Evolutionary conservation across 2,797 vertebrate genomes (phyloP).

Genomic region (Cryptoblepharus egeriae): DNA sequence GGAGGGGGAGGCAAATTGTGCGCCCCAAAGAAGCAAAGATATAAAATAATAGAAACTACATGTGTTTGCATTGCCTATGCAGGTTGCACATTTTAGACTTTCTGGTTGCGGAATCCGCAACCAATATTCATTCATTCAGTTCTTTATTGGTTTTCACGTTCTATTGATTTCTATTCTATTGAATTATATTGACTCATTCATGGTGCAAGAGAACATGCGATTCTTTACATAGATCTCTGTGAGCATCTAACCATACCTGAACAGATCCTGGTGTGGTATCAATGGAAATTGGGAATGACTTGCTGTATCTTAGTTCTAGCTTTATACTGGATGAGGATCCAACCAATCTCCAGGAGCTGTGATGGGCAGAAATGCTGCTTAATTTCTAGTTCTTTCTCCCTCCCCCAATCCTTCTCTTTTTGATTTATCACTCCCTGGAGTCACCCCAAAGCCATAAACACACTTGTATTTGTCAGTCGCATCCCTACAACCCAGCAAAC

Average conservation of each 20-base stretch:
- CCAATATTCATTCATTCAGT: neutral
- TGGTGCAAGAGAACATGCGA: neutral
- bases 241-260: neutral
- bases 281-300: neutral
- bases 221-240: neutral
- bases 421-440: constrained; percentile 70
- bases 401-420: constrained; percentile 21
- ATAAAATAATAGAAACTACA: too few species aligned
- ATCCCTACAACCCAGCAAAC: constrained; percentile 51
- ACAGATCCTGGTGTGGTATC: neutral
- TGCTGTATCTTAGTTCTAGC: too few species aligned
- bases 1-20: too few species aligned
- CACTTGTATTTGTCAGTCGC: constrained; percentile 68
- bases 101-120: neutral
- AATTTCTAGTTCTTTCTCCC: constrained; percentile 45
- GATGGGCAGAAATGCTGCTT: constrained; percentile 27
- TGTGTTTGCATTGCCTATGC: neutral
- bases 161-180: too few species aligned
- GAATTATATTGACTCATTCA: neutral
- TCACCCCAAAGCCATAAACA: constrained; percentile 69
- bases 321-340: rapidly evolving
- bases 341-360: rapidly evolving
- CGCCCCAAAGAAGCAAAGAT: too few species aligned
- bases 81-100: neutral
- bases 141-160: neutral